Evolutionary conservation across 2,888 invertebrate genomes (phyloP).

Genomic region (Eretmocerus hayati): DNA sequence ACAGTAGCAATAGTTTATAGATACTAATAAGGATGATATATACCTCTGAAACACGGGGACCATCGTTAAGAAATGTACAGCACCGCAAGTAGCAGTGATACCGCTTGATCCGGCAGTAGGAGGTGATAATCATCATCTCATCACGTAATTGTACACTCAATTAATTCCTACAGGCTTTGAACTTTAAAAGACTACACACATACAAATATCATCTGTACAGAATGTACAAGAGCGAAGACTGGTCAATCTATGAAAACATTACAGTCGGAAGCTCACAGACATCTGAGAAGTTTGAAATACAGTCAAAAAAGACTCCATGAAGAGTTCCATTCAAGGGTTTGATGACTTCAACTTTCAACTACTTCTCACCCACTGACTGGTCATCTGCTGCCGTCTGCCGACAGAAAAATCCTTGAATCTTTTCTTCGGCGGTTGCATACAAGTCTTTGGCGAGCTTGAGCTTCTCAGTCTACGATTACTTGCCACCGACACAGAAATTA

Average conservation of each 20-base stretch:
- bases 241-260: conserved; percentile 14
- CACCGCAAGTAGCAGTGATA: conserved; percentile 16
- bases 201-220: conserved; percentile 42
- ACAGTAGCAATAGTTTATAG: conserved; percentile 18
- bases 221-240: conserved; percentile 32
- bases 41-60: conserved; percentile 25
- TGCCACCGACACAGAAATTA: conserved; percentile 40
- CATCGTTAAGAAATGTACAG: conserved; percentile 35
- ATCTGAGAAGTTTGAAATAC: conserved; percentile 5
- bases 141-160: conserved; percentile 28
- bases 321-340: too few species aligned
- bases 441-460: conserved; percentile 39
- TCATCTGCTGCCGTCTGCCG: conserved; percentile 10
- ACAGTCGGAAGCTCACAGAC: conserved; percentile 17
- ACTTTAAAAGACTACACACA: conserved; percentile 43
- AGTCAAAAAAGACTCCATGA: conserved; percentile 5
- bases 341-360: conserved; percentile 33
- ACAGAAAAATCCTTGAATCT: conserved; percentile 31
- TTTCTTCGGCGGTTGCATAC: conserved; percentile 34
- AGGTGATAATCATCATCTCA: conserved; percentile 29
- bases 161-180: conserved; percentile 22
- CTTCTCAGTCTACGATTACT: conserved; percentile 44
- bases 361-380: conserved; percentile 39
- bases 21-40: conserved; percentile 14
- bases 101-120: conserved; percentile 22